A percentile compares a stretch with the other conserved stretches of the same genome.
Conservation (phyloP, 2,797 vertebrate species). For the Erithacus rubecula region DNA sequence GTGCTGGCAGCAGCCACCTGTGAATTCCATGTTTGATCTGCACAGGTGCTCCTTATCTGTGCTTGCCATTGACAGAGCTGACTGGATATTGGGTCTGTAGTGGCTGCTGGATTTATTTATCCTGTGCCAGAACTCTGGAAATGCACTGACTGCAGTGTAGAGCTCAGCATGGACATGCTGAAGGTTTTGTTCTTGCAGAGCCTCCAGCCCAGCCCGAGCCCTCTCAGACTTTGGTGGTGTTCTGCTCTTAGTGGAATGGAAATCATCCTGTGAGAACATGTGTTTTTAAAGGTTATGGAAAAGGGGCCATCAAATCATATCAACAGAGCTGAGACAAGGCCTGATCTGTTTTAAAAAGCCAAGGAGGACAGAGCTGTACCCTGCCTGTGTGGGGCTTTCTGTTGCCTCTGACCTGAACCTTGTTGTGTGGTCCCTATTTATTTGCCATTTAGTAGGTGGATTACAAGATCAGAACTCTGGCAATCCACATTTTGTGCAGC, state of each 20-base stretch:
- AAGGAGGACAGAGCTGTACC: background rate
- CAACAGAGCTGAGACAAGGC: background rate
- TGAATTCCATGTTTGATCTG: rapidly evolving
- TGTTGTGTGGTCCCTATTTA: background rate
- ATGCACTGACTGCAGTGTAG: background rate
- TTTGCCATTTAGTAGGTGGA: background rate
- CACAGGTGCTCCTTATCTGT: background rate
- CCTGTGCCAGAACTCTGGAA: background rate
- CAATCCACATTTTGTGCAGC: background rate
- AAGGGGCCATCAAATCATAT: background rate
- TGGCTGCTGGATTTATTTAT: background rate
- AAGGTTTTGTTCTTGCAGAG: background rate
- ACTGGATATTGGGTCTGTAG: background rate
- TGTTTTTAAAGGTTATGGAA: background rate
- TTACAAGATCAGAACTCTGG: background rate
- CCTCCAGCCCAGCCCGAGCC: background rate
- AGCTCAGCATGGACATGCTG: background rate
- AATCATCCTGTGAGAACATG: background rate
- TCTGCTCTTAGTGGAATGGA: background rate
- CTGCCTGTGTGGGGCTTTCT: background rate
- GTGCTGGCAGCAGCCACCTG: background rate
- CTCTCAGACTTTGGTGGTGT: background rate
- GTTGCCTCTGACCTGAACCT: background rate
- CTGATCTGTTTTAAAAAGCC: background rate
- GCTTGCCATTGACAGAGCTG: background rate